phyloP scores from a whole-genome alignment of 2,888 invertebrate species.

The Archips xylosteana region DNA sequence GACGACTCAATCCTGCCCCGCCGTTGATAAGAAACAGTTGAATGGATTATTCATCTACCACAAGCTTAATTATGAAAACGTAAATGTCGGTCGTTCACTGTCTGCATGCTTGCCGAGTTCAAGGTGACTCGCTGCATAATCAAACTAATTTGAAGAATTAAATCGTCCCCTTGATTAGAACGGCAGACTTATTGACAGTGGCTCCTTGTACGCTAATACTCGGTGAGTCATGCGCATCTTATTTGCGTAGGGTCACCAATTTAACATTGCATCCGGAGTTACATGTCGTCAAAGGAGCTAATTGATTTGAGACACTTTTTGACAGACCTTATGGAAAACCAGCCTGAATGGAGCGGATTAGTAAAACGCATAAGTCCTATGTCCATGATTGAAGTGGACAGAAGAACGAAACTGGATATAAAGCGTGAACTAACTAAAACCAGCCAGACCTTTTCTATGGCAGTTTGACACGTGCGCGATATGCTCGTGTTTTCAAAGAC shows the following conservation, averaged over 20 bases:
- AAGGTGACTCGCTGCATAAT: constrained; percentile 64
- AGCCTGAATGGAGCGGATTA: too few relatives aligned
- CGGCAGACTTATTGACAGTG: constrained; percentile 36
- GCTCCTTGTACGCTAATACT: constrained; percentile 16
- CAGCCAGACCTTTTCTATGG: too few relatives aligned
- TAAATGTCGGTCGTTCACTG: constrained; percentile 67
- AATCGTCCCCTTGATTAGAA: constrained; percentile 41
- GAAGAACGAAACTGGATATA: too few relatives aligned
- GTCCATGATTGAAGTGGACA: too few relatives aligned
- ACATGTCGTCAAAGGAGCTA: background rate
- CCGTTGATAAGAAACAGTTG: constrained; percentile 33
- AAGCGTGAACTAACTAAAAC: too few relatives aligned
- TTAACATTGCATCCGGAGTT: constrained; percentile 32
- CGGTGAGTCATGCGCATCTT: constrained; percentile 3
- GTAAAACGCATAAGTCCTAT: too few relatives aligned
- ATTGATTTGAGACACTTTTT: background rate
- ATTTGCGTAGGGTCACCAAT: constrained; percentile 40
- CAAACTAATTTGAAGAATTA: constrained; percentile 53
- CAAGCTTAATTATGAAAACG: constrained; percentile 52
- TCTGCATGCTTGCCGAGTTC: constrained; percentile 65
- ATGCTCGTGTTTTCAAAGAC: too few relatives aligned
- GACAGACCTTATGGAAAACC: too few relatives aligned
- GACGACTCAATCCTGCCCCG: background rate
- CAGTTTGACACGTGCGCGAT: too few relatives aligned
- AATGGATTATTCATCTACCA: constrained; percentile 30